Evolutionary conservation across 2,113 vertebrate species (phyloP).

Genomic region (Poecile atricapillus): DNA sequence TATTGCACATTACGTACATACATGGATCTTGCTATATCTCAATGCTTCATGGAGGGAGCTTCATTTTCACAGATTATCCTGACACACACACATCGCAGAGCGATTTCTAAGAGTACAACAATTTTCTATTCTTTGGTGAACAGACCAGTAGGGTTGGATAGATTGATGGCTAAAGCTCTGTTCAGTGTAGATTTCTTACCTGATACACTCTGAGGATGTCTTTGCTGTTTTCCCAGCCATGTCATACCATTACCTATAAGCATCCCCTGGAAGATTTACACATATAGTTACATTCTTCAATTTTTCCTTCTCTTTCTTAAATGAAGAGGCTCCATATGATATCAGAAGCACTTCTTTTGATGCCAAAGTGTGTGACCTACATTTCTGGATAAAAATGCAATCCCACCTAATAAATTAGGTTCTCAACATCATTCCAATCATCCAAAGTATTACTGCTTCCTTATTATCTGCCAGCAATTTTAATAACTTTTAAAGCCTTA

Average conservation of each 20-base stretch:
- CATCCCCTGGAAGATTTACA: not conserved
- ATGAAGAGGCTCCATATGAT: not conserved
- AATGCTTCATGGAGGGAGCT: not conserved
- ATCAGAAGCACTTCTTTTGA: not conserved
- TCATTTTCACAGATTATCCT: not conserved
- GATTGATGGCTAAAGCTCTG: not conserved
- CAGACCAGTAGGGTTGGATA: not conserved
- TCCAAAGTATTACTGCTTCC: not conserved
- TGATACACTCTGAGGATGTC: not conserved
- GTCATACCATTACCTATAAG: fast-evolving
- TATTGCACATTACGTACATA: not conserved
- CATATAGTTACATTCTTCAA: not conserved
- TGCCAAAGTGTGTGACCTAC: not conserved
- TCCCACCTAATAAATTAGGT: not conserved
- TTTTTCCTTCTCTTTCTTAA: not conserved
- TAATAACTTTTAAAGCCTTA: not conserved
- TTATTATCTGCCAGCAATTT: not conserved
- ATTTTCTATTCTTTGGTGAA: not conserved
- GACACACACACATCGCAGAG: fast-evolving
- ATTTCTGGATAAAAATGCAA: not conserved
- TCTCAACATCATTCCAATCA: not conserved
- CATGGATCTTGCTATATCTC: not conserved
- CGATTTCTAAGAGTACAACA: not conserved
- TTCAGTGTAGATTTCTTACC: not conserved
- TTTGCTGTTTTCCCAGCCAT: not conserved